Base-by-base conservation (phyloP, 2,888 invertebrate species). In the Euplagia quadripunctaria region DNA sequence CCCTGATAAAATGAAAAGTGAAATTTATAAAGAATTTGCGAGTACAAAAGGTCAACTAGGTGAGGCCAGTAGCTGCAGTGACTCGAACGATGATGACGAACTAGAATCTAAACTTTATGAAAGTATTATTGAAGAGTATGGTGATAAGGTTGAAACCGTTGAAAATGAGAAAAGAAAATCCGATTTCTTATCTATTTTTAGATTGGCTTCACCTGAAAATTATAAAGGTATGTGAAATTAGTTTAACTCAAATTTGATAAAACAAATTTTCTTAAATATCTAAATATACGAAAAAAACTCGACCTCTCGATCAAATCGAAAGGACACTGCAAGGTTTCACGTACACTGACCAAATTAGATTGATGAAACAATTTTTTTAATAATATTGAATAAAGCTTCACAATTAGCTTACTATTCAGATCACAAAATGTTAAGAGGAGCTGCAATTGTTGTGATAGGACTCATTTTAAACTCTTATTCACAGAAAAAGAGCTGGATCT, bases 111-210 rank as follows among this genome's bases (percentile, higher is more conserved):
- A 92, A 72, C 90, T 95, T 78, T 96, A 96, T 77, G 88, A 91
- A 64, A 82, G 86, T 90, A 96, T 97, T 43, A 97, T 96, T 66
- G 96, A 96, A 79, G 96, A 91, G 65, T 94, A 88, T 77, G 86
- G 87, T 11, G 68, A 74, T 65, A 76, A 80, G 94, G 73, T 4
- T 63, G 69, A n/a, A 63, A 51, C 41, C 6, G 6, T 95, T 94
- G 74, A 96, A 31, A 96, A 96, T 79, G 92, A 95, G 51, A 93
- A 94, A 68, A 85, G 79, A 5, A 93, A 97, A 88, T 88, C 96
- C 20, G 92, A 96, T 20, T 97, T 97, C 88, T 93, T 97, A 71
- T 95, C 96, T 46, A 94, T 96, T 81, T 96, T 97, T 79, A 96
- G 96, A 69, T 91, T 97, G 75, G 97, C 97, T 11, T 97, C 97